A percentile compares a stretch with the other conserved stretches of the same genome.
Evolutionary conservation across 2,888 invertebrate species (phyloP).

Genomic region (Pollenia griseotomentosa): DNA sequence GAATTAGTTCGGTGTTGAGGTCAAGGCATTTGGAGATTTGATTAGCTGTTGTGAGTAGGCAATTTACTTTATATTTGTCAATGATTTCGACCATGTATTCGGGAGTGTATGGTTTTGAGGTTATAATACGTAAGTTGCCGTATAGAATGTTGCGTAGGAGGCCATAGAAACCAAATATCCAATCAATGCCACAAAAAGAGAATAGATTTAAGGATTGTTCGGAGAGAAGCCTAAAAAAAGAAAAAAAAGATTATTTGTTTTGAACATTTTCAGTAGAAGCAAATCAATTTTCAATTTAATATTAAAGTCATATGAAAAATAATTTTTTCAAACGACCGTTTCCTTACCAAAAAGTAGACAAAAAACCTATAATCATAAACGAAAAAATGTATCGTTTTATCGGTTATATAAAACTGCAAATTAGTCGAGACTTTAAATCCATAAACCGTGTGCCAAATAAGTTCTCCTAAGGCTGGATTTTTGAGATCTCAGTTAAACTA

Average conservation of each 20-base stretch:
- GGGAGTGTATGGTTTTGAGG: slow-evolving; percentile 17
- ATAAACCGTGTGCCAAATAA: too few relatives aligned
- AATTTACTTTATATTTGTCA: slow-evolving; percentile 22
- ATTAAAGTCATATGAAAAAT: too few relatives aligned
- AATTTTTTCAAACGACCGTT: too few relatives aligned
- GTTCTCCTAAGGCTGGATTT: too few relatives aligned
- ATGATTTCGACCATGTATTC: slow-evolving; percentile 49
- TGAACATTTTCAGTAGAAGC: too few relatives aligned
- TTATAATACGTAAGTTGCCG: slow-evolving; percentile 35
- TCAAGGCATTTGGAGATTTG: background rate
- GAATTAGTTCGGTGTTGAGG: background rate
- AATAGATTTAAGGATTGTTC: slow-evolving; percentile 21
- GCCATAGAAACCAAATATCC: slow-evolving; percentile 47
- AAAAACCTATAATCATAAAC: too few relatives aligned
- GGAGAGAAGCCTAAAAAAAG: background rate
- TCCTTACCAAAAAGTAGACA: too few relatives aligned
- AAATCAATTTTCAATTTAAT: too few relatives aligned
- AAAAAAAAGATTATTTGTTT: background rate
- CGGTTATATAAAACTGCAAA: too few relatives aligned
- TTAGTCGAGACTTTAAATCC: too few relatives aligned
- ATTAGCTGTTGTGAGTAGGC: background rate
- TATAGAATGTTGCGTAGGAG: slow-evolving; percentile 31
- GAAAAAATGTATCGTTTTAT: too few relatives aligned
- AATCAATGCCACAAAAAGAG: slow-evolving; percentile 41
- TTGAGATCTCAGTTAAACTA: too few relatives aligned